phyloP scores from a whole-genome alignment of 2,113 vertebrate species.

The Rattus rattus region DNA sequence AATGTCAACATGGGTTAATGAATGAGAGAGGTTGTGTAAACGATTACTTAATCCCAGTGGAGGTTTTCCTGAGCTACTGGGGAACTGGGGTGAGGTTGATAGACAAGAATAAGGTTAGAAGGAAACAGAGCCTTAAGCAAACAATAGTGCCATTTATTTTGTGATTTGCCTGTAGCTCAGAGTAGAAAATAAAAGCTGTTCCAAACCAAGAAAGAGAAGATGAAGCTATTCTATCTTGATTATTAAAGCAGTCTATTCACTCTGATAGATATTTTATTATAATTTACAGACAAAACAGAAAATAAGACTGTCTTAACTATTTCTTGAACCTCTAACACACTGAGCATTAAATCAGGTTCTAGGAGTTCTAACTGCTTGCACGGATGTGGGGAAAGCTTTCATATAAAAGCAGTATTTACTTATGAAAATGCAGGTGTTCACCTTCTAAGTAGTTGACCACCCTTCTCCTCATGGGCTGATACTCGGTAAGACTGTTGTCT shows the following conservation, averaged over 20 bases:
- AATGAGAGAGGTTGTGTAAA: conserved; percentile 74
- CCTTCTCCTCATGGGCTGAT: background rate
- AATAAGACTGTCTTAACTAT: background rate
- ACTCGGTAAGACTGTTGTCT: conserved; percentile 37
- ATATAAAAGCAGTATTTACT: conserved; percentile 62
- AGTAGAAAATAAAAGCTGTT: conserved; percentile 28
- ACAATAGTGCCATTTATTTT: conserved; percentile 69
- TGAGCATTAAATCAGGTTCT: conserved; percentile 20
- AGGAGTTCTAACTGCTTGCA: background rate
- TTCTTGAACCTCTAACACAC: background rate
- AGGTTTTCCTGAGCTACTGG: conserved; percentile 68
- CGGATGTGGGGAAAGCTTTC: background rate
- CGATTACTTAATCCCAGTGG: conserved; percentile 64
- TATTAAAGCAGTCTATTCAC: conserved; percentile 28
- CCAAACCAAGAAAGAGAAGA: conserved; percentile 48
- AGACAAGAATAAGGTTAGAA: conserved; percentile 61
- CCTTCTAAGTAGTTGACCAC: conserved; percentile 62
- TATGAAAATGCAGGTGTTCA: conserved; percentile 55
- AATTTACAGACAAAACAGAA: conserved; percentile 32
- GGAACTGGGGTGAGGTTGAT: conserved; percentile 50
- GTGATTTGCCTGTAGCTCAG: conserved; percentile 45
- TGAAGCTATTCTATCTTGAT: background rate
- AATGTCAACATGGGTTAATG: conserved; percentile 73
- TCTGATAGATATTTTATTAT: conserved; percentile 55
- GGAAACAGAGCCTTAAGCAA: conserved; percentile 72